A percentile compares a stretch with the other conserved stretches of the same genome.
Conservation (phyloP, 1,140 invertebrate genomes). For the Aphaenogaster rudis region DNA sequence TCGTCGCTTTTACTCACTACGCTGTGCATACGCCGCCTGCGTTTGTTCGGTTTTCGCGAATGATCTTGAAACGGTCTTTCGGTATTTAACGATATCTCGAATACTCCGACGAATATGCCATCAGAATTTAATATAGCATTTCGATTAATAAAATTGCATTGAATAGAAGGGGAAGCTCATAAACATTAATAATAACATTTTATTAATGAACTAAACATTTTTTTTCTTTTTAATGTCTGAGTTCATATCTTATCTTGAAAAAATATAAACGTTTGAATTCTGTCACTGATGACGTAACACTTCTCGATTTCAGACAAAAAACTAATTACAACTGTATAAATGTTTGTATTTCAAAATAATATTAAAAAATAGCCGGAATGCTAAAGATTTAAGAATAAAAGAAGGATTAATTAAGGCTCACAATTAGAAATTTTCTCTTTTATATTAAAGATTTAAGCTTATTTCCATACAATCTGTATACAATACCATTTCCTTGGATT, state of each 20-base stretch:
- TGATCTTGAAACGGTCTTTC: constrained; percentile 7
- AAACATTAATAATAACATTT: background rate
- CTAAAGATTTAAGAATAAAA: background rate
- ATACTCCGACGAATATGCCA: background rate
- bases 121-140: background rate
- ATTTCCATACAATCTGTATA: background rate
- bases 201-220: background rate
- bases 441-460: too few species aligned
- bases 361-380: constrained; percentile 4
- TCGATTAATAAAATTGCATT: background rate
- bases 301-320: background rate
- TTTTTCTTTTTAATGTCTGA: background rate
- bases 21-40: background rate
- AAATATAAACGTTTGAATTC: background rate
- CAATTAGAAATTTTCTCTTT: too few species aligned
- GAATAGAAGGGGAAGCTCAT: background rate
- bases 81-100: background rate
- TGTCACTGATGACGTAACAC: too few species aligned
- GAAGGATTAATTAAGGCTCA: too few species aligned
- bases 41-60: background rate
- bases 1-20: constrained; percentile 33
- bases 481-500: background rate
- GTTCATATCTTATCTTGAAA: background rate
- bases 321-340: background rate
- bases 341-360: background rate